These are phyloP conservation scores for Planococcus citri DNA, from an alignment of 1,140 invertebrate genomes.

Conservation along the genomic window DNA sequence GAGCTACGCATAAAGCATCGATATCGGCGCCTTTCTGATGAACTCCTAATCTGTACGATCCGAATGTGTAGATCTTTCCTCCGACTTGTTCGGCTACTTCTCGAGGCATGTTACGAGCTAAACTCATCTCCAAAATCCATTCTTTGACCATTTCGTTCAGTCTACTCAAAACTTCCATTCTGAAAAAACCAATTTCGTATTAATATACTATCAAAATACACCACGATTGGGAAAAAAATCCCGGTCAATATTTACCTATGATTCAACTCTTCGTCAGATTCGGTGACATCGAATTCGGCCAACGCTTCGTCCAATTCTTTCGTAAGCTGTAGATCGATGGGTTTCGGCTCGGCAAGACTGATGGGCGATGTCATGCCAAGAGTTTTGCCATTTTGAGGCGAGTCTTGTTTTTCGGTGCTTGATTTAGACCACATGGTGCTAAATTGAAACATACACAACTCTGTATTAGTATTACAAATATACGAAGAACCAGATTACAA, in stretches of 20 bases:
- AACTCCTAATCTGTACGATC: slow-evolving; percentile 83
- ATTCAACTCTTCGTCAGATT: slow-evolving; percentile 78
- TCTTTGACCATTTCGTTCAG: slow-evolving; percentile 78
- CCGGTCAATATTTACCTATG: slow-evolving; percentile 47
- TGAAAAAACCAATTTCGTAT: slow-evolving; percentile 25
- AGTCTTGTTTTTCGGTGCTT: neutral
- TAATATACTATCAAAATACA: neutral
- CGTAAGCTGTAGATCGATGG: slow-evolving; percentile 67
- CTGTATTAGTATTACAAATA: neutral
- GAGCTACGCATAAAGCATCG: slow-evolving; percentile 94
- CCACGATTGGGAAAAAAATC: neutral
- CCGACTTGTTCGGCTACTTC: slow-evolving; percentile 76
- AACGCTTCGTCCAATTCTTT: slow-evolving; percentile 69
- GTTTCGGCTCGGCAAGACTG: slow-evolving; percentile 72
- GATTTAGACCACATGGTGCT: neutral
- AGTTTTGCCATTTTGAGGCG: slow-evolving; percentile 31
- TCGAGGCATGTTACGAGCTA: slow-evolving; percentile 73
- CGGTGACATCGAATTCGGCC: slow-evolving; percentile 80
- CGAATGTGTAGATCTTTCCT: slow-evolving; percentile 98
- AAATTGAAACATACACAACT: neutral
- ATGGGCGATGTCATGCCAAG: slow-evolving; percentile 90
- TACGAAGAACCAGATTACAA: no score
- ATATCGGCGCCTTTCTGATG: slow-evolving; percentile 98
- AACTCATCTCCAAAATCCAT: slow-evolving; percentile 82
- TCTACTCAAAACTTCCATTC: slow-evolving; percentile 49